Conservation (phyloP, 2,113 vertebrate genomes). For the Penelope pileata region DNA sequence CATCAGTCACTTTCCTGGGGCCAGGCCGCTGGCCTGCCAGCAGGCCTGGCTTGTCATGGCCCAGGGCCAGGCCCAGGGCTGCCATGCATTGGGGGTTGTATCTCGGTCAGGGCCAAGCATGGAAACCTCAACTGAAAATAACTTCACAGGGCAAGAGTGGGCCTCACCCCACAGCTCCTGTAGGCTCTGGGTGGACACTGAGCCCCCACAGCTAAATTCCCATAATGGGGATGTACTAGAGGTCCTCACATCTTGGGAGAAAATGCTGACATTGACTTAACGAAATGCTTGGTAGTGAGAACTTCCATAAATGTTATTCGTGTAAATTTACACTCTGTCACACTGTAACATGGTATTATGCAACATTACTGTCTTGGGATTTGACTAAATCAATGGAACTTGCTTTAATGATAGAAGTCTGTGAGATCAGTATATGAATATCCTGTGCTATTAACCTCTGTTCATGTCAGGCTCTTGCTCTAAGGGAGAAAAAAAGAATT, state of each 20-base stretch:
- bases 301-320: background rate
- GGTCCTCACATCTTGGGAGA: background rate
- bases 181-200: background rate
- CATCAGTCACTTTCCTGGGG: too few relatives aligned
- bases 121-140: too few relatives aligned
- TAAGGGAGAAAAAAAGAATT: background rate
- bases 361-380: background rate
- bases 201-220: background rate
- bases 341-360: background rate
- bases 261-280: background rate
- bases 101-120: rapidly evolving
- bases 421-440: background rate
- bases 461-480: background rate
- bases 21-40: too few relatives aligned
- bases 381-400: background rate
- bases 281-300: background rate
- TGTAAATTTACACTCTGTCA: background rate
- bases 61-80: background rate
- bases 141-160: rapidly evolving
- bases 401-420: background rate
- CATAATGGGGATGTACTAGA: rapidly evolving
- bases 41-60: too few relatives aligned
- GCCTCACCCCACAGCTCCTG: too few relatives aligned
- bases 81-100: rapidly evolving
- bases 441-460: background rate